These are phyloP conservation scores for Oxytorus armatus DNA, from an alignment of 2,888 invertebrate genomes.

Conservation along the genomic window DNA sequence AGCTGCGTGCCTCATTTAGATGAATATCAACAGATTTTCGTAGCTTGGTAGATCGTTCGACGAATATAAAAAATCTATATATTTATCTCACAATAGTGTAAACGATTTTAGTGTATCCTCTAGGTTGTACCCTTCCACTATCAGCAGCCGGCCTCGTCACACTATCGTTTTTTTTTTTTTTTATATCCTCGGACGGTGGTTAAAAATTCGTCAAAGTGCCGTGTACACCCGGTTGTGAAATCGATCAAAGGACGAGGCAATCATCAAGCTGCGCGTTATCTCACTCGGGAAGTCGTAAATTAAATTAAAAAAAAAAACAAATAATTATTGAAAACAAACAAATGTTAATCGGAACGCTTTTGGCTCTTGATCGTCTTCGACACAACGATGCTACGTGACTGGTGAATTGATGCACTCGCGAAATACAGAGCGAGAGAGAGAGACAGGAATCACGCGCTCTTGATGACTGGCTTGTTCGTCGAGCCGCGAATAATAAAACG, in stretches of 20 bases:
- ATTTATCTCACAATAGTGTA: background rate
- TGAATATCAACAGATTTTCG: slow-evolving; percentile 33
- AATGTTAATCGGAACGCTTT: background rate
- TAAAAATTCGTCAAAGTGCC: slow-evolving; percentile 25
- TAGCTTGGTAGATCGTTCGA: background rate
- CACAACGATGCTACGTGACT: slow-evolving; percentile 44
- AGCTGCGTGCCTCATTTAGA: slow-evolving; percentile 77
- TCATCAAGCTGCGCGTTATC: background rate
- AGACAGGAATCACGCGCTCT: slow-evolving; percentile 46
- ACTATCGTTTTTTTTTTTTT: slow-evolving; percentile 2
- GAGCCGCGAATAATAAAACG: slow-evolving; percentile 43
- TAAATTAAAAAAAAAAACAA: no score
- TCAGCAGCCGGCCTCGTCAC: background rate
- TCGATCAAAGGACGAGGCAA: background rate
- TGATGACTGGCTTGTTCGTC: slow-evolving; percentile 37
- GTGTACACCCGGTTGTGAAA: background rate
- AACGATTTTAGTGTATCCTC: background rate
- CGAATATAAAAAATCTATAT: background rate
- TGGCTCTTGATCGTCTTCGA: slow-evolving; percentile 18
- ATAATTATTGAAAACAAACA: no score
- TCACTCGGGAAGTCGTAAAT: background rate
- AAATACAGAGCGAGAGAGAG: slow-evolving; percentile 51
- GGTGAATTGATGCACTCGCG: slow-evolving; percentile 60
- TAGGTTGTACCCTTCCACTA: slow-evolving; percentile 23
- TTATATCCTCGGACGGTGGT: slow-evolving; percentile 17